Base-by-base conservation (phyloP, 2,888 invertebrate species). In the Cynaeus angustus region DNA sequence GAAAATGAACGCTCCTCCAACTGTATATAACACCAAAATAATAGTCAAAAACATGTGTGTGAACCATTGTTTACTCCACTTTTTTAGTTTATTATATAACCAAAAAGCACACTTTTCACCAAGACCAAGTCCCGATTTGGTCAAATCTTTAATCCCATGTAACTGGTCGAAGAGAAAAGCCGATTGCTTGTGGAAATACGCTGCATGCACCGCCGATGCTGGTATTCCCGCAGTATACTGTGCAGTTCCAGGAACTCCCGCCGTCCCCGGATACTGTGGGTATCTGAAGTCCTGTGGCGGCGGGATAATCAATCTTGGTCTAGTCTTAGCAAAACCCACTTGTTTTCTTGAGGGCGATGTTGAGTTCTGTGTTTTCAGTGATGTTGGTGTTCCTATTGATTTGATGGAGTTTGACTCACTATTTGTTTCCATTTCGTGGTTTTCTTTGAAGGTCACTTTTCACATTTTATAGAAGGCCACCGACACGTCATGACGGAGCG, bases 21-120 rank as follows among this genome's bases (percentile, higher is more conserved):
- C 86, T 78, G 93, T 95, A 84, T 96, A 97, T 59, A 91, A 83
- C 62, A 91, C 86, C 70, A 97, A 89, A 77, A 96, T 90, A 76
- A 94, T 82, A 77, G 93, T 89, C 79, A 97, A 88, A 83, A 95
- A 95, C 70, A 95, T 90, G 85, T 96, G 96, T 37, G 96, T 96
- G 82, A 96, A 95, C 95, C 96, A 96, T 80, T 89, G 90, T 79
- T 89, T 91, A 1, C 95, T 95, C 86, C 91, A 90, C 64, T 89
- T 86, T 80, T 92, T 90, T 72, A 95, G 87, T 86, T 92, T 94
- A 73, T 91, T 91, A 81, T 94, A 94, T 71, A 94, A 85, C 89
- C 93, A 94, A 77, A 91, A 92, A 0, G 93, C 93, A 69, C 90
- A 89, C 82, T 94, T 95, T 84, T 95, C 95, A 70, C 95, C 95